phyloP scores from a whole-genome alignment of 2,797 vertebrate genomes.

The Phalloptychus januarius region DNA sequence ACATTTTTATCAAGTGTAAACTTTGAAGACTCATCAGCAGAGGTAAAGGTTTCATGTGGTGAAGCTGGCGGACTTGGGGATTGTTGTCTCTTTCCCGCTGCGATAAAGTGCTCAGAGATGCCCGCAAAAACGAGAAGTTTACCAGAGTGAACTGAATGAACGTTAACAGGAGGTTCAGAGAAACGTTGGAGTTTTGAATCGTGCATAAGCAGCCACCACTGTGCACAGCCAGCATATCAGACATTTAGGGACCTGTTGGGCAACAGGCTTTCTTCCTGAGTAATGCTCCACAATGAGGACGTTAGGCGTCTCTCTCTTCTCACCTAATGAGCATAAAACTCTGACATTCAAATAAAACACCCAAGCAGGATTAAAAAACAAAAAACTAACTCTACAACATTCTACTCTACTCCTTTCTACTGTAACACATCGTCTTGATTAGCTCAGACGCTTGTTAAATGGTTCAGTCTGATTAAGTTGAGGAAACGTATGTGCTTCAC shows the following conservation, averaged over 20 bases:
- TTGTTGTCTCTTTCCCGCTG: slow-evolving; percentile 66
- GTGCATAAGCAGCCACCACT: background rate
- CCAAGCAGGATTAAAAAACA: slow-evolving; percentile 22
- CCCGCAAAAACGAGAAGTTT: slow-evolving; percentile 34
- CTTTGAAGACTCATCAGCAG: background rate
- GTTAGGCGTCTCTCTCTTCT: slow-evolving; percentile 29
- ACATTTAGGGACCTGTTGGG: slow-evolving; percentile 35
- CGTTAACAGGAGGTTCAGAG: background rate
- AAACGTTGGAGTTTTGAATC: background rate
- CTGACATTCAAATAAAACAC: slow-evolving; percentile 43
- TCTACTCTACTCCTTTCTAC: slow-evolving; percentile 23
- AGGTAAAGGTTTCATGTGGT: background rate
- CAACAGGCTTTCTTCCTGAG: slow-evolving; percentile 45
- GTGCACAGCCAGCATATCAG: slow-evolving; percentile 40
- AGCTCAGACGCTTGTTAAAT: slow-evolving; percentile 38
- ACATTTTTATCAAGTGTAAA: slow-evolving; percentile 28
- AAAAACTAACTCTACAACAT: slow-evolving; percentile 2
- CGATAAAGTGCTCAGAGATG: slow-evolving; percentile 83
- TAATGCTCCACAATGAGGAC: slow-evolving; percentile 24
- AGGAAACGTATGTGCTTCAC: slow-evolving; percentile 54
- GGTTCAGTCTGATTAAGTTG: slow-evolving; percentile 45
- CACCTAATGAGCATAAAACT: slow-evolving; percentile 32
- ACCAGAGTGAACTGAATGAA: slow-evolving; percentile 24
- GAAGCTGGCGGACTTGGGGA: slow-evolving; percentile 61
- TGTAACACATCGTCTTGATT: slow-evolving; percentile 60